Evolutionary conservation across 1,140 invertebrate species (phyloP), one percentile per base, ranked within the genome.

Genomic region (Drosophila bocqueti): DNA sequence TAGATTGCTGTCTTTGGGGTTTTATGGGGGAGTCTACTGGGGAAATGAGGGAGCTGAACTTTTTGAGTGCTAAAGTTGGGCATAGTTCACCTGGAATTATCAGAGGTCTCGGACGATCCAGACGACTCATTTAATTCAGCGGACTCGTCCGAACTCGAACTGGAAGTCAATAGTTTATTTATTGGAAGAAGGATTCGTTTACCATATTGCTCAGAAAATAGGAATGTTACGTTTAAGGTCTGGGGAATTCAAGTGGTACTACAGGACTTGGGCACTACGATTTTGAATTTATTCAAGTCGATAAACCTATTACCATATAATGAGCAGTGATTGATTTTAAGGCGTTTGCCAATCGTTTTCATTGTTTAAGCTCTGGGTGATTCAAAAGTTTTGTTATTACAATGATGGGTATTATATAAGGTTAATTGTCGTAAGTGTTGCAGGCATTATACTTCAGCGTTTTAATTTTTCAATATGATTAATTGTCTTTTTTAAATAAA

Each of bases 11-110:
- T 49, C 24, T 63, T 55, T 52, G 15, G 36, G 36, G 16, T 61
- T 57, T 55, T 60, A n/a, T 49, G 47, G 11, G 26, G 16, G 50
- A 64, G 24, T 62, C 46, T 52, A 50, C 46, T 54, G 24, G 55
- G 58, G 29, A 55, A n/a, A 77, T 52, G 58, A 15, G 16, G 59
- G 5, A n/a, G 2, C 36, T 55, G 36, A 55, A 40, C 34, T 34
- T 52, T 26, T n/a, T n/a, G 5, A 6, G 10, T 16, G 42, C 42
- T 42, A 26, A 24, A 8, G 21, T 21, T 49, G 43, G 29, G 54
- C 26, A 49, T 60, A 82, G 68, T 65, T 84, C 83, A 85, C 79
- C 83, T 85, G 76, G 55, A 36, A 6, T 26, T 63, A 31, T 47
- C 50, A 26, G 62, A 76, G 29, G 77, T 63, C 7, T 49, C 63